These are phyloP conservation scores for Todiramphus chloris DNA, from an alignment of 2,113 vertebrate genomes.

Conservation along the genomic window DNA sequence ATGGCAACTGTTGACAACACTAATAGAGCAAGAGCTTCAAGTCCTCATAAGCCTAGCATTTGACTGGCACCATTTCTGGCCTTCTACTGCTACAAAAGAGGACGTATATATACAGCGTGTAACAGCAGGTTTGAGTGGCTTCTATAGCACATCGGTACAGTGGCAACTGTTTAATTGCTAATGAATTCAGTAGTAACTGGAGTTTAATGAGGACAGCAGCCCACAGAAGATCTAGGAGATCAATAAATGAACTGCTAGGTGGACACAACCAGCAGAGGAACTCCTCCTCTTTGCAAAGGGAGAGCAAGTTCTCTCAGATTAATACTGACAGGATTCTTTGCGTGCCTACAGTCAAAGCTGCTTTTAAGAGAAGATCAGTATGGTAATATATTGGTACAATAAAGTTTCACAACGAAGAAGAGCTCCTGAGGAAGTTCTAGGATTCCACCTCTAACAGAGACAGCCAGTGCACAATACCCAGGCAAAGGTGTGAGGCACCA, in stretches of 20 bases:
- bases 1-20: not conserved
- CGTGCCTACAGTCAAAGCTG: not conserved
- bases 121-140: not conserved
- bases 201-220: not conserved
- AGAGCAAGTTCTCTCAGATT: not conserved
- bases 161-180: not conserved
- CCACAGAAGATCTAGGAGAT: not conserved
- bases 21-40: not conserved
- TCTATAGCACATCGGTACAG: not conserved
- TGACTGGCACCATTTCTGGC: not conserved
- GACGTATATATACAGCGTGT: not conserved
- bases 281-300: not conserved
- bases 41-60: not conserved
- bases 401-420: not conserved
- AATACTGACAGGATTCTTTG: not conserved
- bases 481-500: not conserved
- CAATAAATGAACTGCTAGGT: not conserved
- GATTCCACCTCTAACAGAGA: not conserved
- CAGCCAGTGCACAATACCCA: not conserved
- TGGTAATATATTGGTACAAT: not conserved
- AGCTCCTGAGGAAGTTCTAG: not conserved
- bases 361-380: not conserved
- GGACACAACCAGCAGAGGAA: not conserved
- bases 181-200: not conserved
- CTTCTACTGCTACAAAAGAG: not conserved